Evolutionary conservation across 2,888 invertebrate species (phyloP).

Genomic region (Drosophila nr. perissopoda): DNA sequence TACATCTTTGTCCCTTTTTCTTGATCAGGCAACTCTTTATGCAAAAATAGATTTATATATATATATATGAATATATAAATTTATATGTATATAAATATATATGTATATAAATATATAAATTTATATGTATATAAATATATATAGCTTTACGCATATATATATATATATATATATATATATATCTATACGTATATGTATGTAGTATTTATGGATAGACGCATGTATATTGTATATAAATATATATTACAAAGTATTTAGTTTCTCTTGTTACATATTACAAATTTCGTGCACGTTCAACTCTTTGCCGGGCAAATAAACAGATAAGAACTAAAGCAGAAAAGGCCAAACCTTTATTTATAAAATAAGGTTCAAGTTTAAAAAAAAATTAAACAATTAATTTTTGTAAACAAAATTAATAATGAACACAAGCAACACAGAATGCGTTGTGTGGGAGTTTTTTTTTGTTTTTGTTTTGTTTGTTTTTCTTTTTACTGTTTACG

Average conservation of each 20-base stretch:
- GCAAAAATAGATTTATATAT: slow-evolving; percentile 66
- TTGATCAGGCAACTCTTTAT: slow-evolving; percentile 65
- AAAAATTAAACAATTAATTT: slow-evolving; percentile 47
- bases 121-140: slow-evolving; percentile 38
- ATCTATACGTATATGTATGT: slow-evolving; percentile 38
- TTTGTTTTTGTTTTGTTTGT: slow-evolving; percentile 23
- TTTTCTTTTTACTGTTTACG: slow-evolving; percentile 31
- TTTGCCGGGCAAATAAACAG: slow-evolving; percentile 34
- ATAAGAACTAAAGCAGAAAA: slow-evolving; percentile 43
- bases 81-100: slow-evolving; percentile 35
- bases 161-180: slow-evolving; percentile 39
- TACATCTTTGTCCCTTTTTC: slow-evolving; percentile 42
- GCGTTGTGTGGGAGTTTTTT: slow-evolving; percentile 31
- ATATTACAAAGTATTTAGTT: slow-evolving; percentile 65
- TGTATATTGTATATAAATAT: slow-evolving; percentile 50
- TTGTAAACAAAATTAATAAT: slow-evolving; percentile 49
- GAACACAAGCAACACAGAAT: slow-evolving; percentile 24
- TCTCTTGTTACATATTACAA: slow-evolving; percentile 56
- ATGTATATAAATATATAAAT: slow-evolving; percentile 55
- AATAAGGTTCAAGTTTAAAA: slow-evolving; percentile 76
- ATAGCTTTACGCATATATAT: slow-evolving; percentile 24
- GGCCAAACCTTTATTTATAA: slow-evolving; percentile 83
- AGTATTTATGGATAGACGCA: slow-evolving; percentile 41
- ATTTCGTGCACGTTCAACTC: slow-evolving; percentile 35
- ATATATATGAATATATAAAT: slow-evolving; percentile 33